Base-by-base conservation (phyloP, 2,888 invertebrate genomes). In the Anthrax anthrax region DNA sequence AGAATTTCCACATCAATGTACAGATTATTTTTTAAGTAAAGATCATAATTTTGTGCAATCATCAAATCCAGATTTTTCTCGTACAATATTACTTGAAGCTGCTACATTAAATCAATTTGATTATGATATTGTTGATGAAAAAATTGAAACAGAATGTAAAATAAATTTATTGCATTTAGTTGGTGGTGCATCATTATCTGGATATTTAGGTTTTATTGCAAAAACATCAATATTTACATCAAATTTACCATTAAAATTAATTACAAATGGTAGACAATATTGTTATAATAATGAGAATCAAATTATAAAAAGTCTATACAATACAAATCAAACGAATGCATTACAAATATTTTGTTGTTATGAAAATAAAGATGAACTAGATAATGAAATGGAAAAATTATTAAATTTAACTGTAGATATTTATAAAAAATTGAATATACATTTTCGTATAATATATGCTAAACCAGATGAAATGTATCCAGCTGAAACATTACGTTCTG, bases 31-130 rank as follows among this genome's bases (percentile, higher is more conserved):
- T 44, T 57, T 76, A 8, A 64, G 69, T 18, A 63, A 72, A 1
- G 62, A 72, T n/a, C 83, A 76, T 23, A 58, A 60, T 73, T 44
- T 39, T 23, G 37, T 23, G 0, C 78, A 78, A 57, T 78, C 83
- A 56, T 77, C 81, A 1, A 86, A 85, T 62, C 74, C 86, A 1
- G 87, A 89, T 67, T 87, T 89, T 67, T 74, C 77, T 6, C 77
- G 82, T 46, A 83, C 82, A 59, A 67, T 84, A 2, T 69, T 89
- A 4, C 69, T 85, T 8, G 87, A 90, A 69, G 87, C 58, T 2
- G 84, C 42, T 76, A 80, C 77, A 38, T 70, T 73, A 3, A 69
- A 78, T 54, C 57, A 68, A 34, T 58, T 67, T n/a, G 69, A 75
- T 12, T 82, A 81, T 54, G 74, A 80, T 44, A 59, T 84, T 36